Evolutionary conservation across 2,113 vertebrate genomes (phyloP).

Genomic region (Epinephelus fuscoguttatus): DNA sequence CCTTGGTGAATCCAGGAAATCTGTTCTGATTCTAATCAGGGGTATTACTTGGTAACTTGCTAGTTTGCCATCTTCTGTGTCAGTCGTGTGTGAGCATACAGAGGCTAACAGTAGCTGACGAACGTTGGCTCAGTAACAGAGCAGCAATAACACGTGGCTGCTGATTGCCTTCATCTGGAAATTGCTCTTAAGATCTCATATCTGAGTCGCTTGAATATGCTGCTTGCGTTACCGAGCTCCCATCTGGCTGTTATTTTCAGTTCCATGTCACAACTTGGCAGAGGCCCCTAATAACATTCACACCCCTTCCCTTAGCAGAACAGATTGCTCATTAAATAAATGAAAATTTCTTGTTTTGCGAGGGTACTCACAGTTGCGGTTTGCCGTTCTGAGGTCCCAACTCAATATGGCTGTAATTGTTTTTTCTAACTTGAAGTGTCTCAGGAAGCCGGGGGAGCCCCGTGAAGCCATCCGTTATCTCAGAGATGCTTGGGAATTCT

Average conservation of each 20-base stretch:
- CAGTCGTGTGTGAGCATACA: neutral
- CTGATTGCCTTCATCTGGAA: conserved; percentile 48
- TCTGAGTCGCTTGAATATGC: conserved; percentile 47
- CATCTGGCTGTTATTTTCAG: conserved; percentile 65
- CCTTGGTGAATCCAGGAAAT: neutral
- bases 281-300: conserved; percentile 51
- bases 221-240: conserved; percentile 52
- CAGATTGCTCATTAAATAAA: conserved; percentile 79
- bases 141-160: conserved; percentile 21
- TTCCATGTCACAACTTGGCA: conserved; percentile 49
- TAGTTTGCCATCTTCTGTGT: neutral
- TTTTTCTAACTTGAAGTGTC: conserved; percentile 45
- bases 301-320: conserved; percentile 37
- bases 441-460: conserved; percentile 21
- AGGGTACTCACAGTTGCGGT: conserved; percentile 37
- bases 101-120: neutral
- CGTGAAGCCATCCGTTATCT: conserved; percentile 35
- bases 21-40: neutral
- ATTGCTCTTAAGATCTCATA: conserved; percentile 55
- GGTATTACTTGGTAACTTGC: neutral
- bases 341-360: conserved; percentile 59
- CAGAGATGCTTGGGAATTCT: conserved; percentile 24
- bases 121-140: conserved; percentile 16
- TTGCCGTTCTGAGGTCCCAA: conserved; percentile 53
- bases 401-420: conserved; percentile 73